A percentile compares a stretch with the other conserved stretches of the same genome.
phyloP scores from a whole-genome alignment of 2,797 vertebrate species.

The Apogon talboti region DNA sequence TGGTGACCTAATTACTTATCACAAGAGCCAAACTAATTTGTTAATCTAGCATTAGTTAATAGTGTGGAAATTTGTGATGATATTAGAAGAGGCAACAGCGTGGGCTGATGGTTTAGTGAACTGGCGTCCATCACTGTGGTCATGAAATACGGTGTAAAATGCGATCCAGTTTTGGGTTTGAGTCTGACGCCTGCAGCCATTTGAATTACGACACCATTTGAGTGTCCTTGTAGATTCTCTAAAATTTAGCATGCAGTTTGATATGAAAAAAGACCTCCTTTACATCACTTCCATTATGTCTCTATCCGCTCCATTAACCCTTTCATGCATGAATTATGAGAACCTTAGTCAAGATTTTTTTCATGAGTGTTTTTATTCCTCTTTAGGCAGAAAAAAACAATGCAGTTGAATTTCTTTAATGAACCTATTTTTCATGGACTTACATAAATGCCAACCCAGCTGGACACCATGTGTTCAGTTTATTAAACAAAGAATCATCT shows the following conservation, averaged over 20 bases:
- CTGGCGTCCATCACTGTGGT: conserved; percentile 9
- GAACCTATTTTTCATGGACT: too few species aligned
- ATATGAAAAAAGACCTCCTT: not conserved
- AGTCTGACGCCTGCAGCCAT: conserved; percentile 28
- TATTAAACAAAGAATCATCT: too few species aligned
- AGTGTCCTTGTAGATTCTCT: conserved; percentile 2
- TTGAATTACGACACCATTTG: conserved; percentile 31
- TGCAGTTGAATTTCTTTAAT: too few species aligned
- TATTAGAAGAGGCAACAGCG: not conserved
- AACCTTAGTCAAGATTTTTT: too few species aligned
- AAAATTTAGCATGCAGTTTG: not conserved
- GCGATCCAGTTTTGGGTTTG: conserved; percentile 27
- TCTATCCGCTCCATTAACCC: not conserved
- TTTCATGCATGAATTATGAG: too few species aligned
- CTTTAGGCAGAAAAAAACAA: too few species aligned
- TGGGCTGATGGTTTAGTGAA: conserved; percentile 28
- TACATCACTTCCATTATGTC: too few species aligned
- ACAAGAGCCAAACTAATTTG: not conserved
- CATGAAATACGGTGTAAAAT: conserved; percentile 24
- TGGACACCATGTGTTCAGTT: too few species aligned
- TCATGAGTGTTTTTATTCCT: too few species aligned
- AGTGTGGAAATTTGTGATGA: conserved; percentile 20
- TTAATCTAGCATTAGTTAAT: conserved; percentile 19
- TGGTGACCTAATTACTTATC: conserved; percentile 29
- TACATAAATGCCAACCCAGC: too few species aligned